A percentile compares a stretch with the other conserved stretches of the same genome.
These are phyloP conservation scores for Calephelis perditalis DNA, from an alignment of 2,888 invertebrate species.

Conservation along the genomic window DNA sequence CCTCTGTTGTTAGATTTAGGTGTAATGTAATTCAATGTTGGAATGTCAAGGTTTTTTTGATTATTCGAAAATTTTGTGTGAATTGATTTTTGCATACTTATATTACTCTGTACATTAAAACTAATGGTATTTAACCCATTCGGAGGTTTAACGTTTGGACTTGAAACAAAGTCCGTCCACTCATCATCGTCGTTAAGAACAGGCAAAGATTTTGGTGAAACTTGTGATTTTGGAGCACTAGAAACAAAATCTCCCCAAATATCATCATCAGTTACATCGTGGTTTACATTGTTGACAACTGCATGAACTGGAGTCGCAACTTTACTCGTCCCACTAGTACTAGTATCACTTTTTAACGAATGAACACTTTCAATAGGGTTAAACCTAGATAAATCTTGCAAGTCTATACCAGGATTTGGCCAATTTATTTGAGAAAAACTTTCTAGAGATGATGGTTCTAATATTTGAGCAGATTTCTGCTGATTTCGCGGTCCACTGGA, in stretches of 20 bases:
- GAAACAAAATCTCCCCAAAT: constrained; percentile 81
- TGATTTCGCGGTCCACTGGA: constrained; percentile 38
- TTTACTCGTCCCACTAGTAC: constrained; percentile 50
- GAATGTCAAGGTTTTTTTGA: constrained; percentile 57
- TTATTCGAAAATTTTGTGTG: constrained; percentile 45
- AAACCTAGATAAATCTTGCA: constrained; percentile 69
- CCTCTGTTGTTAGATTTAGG: constrained; percentile 58
- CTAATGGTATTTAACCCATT: constrained; percentile 71
- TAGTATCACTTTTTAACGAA: constrained; percentile 59
- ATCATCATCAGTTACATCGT: constrained; percentile 66
- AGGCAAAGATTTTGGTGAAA: constrained; percentile 43
- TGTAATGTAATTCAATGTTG: constrained; percentile 66
- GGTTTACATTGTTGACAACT: constrained; percentile 38
- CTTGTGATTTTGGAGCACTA: constrained; percentile 56
- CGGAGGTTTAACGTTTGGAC: constrained; percentile 58
- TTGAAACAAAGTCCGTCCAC: constrained; percentile 73
- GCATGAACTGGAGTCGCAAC: constrained; percentile 52
- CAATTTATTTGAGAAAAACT: constrained; percentile 79
- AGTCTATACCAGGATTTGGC: constrained; percentile 79
- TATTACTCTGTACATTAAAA: constrained; percentile 65
- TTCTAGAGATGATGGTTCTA: constrained; percentile 68
- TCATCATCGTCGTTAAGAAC: constrained; percentile 62
- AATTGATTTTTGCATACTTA: constrained; percentile 53
- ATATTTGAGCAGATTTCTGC: constrained; percentile 59
- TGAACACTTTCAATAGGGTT: constrained; percentile 70